Evolutionary conservation across 2,797 vertebrate species (phyloP).

Genomic region (Sebastiscus tertius): DNA sequence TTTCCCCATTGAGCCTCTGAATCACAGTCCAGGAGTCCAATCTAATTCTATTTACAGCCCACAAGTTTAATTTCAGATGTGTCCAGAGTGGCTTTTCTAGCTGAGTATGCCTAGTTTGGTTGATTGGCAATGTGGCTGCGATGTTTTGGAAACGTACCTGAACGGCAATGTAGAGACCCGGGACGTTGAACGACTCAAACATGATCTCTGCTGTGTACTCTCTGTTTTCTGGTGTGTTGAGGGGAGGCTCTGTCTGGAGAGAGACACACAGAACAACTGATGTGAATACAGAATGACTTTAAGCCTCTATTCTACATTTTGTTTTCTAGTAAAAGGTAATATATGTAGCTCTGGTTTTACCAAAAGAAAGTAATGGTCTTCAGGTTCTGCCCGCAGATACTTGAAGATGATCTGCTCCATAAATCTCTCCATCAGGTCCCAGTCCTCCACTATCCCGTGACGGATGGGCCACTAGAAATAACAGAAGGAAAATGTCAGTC

Average conservation of each 20-base stretch:
- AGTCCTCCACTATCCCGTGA: conserved; percentile 97
- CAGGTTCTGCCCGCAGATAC: conserved; percentile 97
- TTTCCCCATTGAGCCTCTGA: conserved; percentile 1
- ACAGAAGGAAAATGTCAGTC: neutral
- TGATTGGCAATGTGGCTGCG: neutral
- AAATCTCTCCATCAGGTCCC: conserved; percentile 98
- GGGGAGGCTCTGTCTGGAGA: conserved; percentile 91
- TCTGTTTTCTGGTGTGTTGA: conserved; percentile 95
- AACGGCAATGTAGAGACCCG: conserved; percentile 95
- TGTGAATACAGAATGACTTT: neutral
- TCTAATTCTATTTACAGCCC: neutral
- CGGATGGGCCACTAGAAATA: conserved; percentile 93
- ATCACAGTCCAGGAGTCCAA: neutral
- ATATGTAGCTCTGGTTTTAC: conserved; percentile 70
- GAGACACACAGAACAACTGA: neutral
- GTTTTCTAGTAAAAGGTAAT: neutral
- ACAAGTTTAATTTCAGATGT: neutral
- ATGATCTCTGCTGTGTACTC: conserved; percentile 97
- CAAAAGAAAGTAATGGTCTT: conserved; percentile 98
- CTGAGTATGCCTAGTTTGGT: too few relatives aligned
- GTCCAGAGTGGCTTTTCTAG: neutral
- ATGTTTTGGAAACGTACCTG: conserved; percentile 81
- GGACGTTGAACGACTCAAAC: conserved; percentile 96
- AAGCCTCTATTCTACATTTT: neutral
- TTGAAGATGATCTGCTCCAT: conserved; percentile 99